Percentiles rank a stretch among this genome's conserved stretches.
These are phyloP conservation scores for Botia almorhae DNA, from an alignment of 2,797 vertebrate genomes.

Conservation along the genomic window DNA sequence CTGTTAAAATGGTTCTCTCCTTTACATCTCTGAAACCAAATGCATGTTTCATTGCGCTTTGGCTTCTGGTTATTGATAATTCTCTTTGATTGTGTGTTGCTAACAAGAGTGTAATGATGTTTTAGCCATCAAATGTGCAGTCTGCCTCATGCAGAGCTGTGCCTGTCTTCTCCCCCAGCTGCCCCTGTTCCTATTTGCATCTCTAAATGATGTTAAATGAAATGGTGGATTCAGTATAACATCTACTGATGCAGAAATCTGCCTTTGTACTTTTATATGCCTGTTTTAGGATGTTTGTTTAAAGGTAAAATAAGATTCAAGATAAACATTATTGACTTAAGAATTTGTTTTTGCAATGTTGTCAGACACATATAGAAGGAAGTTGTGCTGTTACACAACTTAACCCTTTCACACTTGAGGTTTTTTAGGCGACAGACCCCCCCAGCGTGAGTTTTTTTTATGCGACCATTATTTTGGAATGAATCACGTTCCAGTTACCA, in stretches of 20 bases:
- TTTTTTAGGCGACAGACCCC: too few species aligned
- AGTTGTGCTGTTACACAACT: too few species aligned
- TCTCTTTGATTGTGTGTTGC: constrained; percentile 29
- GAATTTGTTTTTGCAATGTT: background rate
- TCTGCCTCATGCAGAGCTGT: background rate
- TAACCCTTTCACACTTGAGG: too few species aligned
- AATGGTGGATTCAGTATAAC: background rate
- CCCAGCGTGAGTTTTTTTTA: too few species aligned
- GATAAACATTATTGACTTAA: background rate
- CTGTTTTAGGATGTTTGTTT: background rate
- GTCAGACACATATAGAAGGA: too few species aligned
- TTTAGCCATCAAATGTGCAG: constrained; percentile 25
- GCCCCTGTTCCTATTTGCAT: background rate
- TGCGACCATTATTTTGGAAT: too few species aligned
- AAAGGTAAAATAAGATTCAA: background rate
- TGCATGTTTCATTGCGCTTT: constrained; percentile 16
- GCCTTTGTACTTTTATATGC: background rate
- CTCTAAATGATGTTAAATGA: background rate
- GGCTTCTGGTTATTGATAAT: constrained; percentile 44
- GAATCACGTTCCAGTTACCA: too few species aligned
- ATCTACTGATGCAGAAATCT: background rate
- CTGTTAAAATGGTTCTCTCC: constrained; percentile 23
- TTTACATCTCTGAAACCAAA: constrained; percentile 11
- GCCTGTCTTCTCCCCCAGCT: background rate
- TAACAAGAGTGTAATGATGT: constrained; percentile 46